phyloP scores from a whole-genome alignment of 2,797 vertebrate genomes.

The Pteropus rufus region DNA sequence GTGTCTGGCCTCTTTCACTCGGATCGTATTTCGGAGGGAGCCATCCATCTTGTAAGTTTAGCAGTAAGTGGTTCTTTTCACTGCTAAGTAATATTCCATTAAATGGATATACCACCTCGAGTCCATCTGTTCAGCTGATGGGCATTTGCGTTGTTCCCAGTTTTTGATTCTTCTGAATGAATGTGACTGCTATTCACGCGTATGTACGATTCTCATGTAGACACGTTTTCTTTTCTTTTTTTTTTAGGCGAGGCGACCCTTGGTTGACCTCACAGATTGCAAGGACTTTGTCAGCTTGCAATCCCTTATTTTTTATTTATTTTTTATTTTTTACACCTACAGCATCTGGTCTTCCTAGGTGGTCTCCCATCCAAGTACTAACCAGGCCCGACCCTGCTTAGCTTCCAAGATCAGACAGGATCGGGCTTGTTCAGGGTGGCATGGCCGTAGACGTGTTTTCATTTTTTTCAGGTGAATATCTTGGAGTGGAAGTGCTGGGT shows the following conservation, averaged over 20 bases:
- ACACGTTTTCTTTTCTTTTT: too few species aligned
- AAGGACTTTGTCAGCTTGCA: too few species aligned
- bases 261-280: too few species aligned
- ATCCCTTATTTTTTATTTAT: too few species aligned
- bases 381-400: too few species aligned
- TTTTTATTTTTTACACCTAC: too few species aligned
- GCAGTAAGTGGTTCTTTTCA: neutral
- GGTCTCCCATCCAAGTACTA: too few species aligned
- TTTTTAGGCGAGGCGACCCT: too few species aligned
- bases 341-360: too few species aligned
- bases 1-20: neutral
- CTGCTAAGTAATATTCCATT: neutral
- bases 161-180: neutral
- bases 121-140: neutral
- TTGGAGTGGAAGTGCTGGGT: neutral
- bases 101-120: neutral
- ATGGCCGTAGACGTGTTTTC: neutral
- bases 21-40: neutral
- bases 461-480: neutral
- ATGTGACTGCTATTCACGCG: neutral
- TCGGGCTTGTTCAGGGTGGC: too few species aligned
- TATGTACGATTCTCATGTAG: neutral
- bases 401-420: too few species aligned
- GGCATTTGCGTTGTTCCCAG: neutral
- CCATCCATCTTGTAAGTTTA: neutral